These are phyloP conservation scores for Salticus scenicus DNA, from an alignment of 2,888 invertebrate genomes.

Conservation along the genomic window DNA sequence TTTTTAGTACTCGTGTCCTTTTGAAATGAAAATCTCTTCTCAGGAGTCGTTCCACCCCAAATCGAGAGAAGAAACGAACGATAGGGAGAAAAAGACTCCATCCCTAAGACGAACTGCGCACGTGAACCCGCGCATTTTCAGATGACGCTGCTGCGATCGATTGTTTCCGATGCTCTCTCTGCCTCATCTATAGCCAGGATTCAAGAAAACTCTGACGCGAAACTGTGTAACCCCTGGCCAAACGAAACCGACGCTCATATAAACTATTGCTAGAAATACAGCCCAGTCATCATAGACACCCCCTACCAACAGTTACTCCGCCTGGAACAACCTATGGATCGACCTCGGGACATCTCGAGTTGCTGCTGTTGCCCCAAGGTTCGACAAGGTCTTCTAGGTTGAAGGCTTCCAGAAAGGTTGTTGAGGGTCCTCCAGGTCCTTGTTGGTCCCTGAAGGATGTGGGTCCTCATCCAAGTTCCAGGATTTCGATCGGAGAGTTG, in stretches of 20 bases:
- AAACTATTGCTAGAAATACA: not conserved
- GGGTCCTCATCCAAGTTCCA: conserved; percentile 5
- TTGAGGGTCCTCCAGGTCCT: conserved; percentile 10
- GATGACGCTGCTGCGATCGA: conserved; percentile 53
- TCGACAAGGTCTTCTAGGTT: conserved; percentile 29
- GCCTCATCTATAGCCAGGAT: conserved; percentile 33
- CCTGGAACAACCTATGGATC: conserved; percentile 5
- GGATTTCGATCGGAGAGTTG: conserved; percentile 20
- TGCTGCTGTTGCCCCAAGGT: conserved; percentile 4
- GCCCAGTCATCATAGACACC: conserved; percentile 1
- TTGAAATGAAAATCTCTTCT: not conserved
- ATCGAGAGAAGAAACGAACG: conserved; percentile 1
- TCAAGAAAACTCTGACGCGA: conserved; percentile 16
- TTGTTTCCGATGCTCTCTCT: conserved; percentile 26
- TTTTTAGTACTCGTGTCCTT: conserved; percentile 1
- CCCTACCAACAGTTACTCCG: conserved; percentile 3
- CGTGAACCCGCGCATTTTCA: conserved; percentile 36
- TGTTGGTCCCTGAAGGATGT: conserved; percentile 8
- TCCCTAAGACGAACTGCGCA: conserved; percentile 40
- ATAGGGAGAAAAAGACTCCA: conserved; percentile 30
- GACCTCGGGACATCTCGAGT: not conserved
- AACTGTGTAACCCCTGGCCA: not conserved
- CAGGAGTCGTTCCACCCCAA: conserved; percentile 20
- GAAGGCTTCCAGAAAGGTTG: not conserved
- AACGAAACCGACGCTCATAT: not conserved